These are phyloP conservation scores for Chauna torquata DNA, from an alignment of 2,113 vertebrate species.

Conservation along the genomic window DNA sequence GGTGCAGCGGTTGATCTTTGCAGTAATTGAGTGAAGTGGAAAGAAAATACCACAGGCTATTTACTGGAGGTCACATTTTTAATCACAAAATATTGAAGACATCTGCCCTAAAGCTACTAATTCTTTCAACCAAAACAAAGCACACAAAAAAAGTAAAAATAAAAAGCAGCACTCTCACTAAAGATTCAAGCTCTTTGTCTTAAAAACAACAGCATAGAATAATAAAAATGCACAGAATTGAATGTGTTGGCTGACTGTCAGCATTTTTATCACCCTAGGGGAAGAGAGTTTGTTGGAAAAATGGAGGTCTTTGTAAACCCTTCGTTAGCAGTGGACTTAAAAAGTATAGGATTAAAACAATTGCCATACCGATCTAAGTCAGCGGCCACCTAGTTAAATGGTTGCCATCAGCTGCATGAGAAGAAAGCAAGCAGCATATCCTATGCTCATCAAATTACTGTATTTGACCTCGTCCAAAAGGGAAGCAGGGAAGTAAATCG, in stretches of 20 bases:
- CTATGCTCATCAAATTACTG: background rate
- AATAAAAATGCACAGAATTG: background rate
- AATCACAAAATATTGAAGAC: background rate
- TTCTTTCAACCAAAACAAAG: background rate
- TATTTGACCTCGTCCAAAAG: background rate
- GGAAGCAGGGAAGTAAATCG: rapidly evolving
- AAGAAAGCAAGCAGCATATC: background rate
- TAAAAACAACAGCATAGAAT: background rate
- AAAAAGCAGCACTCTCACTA: background rate
- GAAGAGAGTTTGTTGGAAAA: background rate
- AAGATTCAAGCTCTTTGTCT: background rate
- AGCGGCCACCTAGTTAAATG: background rate
- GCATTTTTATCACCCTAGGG: background rate
- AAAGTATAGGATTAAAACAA: background rate
- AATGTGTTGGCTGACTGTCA: background rate
- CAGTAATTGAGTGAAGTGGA: background rate
- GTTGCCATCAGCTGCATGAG: background rate
- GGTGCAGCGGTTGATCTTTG: background rate
- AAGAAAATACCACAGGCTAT: background rate
- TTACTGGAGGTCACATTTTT: background rate
- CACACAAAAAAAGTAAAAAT: background rate
- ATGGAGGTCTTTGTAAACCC: background rate
- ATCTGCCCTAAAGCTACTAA: background rate
- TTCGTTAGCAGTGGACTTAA: background rate
- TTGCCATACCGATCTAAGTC: background rate